Evolutionary conservation across 2,113 vertebrate genomes (phyloP).

Genomic region (Nymphicus hollandicus): DNA sequence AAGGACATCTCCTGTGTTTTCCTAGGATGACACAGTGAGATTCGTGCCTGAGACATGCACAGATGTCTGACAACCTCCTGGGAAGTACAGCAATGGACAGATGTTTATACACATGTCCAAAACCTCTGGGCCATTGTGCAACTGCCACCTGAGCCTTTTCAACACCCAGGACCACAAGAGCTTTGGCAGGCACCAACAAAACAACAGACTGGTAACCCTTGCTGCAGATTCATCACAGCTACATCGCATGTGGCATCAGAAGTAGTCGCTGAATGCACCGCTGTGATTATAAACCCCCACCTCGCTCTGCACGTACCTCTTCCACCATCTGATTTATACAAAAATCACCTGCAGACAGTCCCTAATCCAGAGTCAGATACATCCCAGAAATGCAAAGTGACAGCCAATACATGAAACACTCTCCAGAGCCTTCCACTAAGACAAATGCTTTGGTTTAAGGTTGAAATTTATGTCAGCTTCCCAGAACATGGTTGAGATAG

Average conservation of each 20-base stretch:
- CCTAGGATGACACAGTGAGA: not conserved
- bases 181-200: not conserved
- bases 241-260: fast-evolving
- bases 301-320: not conserved
- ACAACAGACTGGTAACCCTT: not conserved
- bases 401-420: not conserved
- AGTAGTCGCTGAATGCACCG: not conserved
- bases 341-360: not conserved
- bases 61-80: not conserved
- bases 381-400: slow-evolving; percentile 12
- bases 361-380: not conserved
- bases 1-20: slow-evolving; percentile 15
- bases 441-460: slow-evolving; percentile 12
- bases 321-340: not conserved
- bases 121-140: not conserved
- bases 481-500: not conserved
- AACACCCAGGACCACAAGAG: not conserved
- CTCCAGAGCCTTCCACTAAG: slow-evolving; percentile 23
- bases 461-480: slow-evolving; percentile 25
- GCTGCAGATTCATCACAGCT: not conserved
- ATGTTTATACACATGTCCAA: not conserved
- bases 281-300: not conserved
- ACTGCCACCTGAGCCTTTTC: not conserved
- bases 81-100: not conserved
- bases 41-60: not conserved